Conservation (phyloP, 2,113 vertebrate species). For the Fulmarus glacialis region DNA sequence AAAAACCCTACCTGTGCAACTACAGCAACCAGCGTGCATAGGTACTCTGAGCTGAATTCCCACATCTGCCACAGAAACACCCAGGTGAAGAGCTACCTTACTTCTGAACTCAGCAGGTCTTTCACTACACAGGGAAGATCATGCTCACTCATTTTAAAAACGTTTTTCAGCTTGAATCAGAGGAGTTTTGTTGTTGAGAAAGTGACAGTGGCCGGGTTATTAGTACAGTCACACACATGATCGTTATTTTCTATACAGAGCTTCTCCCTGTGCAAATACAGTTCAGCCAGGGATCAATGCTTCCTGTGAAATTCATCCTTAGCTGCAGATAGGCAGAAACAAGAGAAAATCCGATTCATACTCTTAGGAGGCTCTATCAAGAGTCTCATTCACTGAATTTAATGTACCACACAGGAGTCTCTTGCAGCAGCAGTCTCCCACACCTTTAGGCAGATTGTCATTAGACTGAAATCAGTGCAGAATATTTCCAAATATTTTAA, state of each 20-base stretch:
- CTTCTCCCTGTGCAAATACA: background rate
- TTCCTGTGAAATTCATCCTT: background rate
- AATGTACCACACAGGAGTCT: rapidly evolving
- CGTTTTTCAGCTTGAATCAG: background rate
- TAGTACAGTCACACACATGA: background rate
- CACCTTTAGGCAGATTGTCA: background rate
- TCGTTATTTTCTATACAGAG: background rate
- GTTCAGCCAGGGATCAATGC: background rate
- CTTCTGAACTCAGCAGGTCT: background rate
- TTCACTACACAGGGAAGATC: background rate
- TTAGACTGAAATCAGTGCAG: background rate
- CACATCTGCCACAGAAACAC: background rate
- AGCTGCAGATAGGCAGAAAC: background rate
- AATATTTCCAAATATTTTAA: background rate
- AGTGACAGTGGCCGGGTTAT: background rate
- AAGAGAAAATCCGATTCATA: background rate
- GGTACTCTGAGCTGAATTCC: background rate
- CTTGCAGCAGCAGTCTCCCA: background rate
- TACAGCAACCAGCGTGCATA: rapidly evolving
- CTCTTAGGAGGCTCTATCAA: background rate
- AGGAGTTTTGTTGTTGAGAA: background rate
- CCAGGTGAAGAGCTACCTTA: rapidly evolving
- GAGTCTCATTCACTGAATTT: background rate
- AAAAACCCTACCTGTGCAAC: background rate
- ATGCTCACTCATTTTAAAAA: background rate